Conservation (phyloP, 2,888 invertebrate genomes). For the Hofmannophila pseudospretella region DNA sequence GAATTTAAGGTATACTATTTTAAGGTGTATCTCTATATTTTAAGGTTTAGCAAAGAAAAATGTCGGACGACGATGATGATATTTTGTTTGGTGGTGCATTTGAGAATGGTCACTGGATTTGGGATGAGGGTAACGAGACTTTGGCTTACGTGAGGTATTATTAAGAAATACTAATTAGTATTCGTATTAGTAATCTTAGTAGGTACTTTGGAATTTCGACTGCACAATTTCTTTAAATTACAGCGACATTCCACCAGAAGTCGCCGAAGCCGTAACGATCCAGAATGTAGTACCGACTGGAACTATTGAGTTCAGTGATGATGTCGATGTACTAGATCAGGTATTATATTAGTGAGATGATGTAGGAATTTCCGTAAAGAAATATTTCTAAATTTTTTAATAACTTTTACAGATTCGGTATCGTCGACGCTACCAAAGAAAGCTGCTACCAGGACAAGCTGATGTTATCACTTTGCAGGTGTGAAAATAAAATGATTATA, state of each 20-base stretch:
- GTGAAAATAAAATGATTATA: too few relatives aligned
- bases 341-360: slow-evolving; percentile 24
- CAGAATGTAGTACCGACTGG: slow-evolving; percentile 54
- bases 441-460: slow-evolving; percentile 66
- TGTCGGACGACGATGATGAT: slow-evolving; percentile 65
- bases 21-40: too few relatives aligned
- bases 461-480: slow-evolving; percentile 77
- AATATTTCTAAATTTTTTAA: too few relatives aligned
- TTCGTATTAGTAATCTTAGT: neutral
- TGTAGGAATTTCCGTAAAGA: too few relatives aligned
- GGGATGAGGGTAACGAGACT: slow-evolving; percentile 50
- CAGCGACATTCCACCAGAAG: slow-evolving; percentile 49
- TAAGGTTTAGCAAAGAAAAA: slow-evolving; percentile 12
- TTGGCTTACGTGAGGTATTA: slow-evolving; percentile 58
- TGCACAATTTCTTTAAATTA: too few relatives aligned
- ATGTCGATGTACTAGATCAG: slow-evolving; percentile 73
- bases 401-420: slow-evolving; percentile 1
- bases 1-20: too few relatives aligned
- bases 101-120: slow-evolving; percentile 71
- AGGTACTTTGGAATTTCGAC: too few relatives aligned
- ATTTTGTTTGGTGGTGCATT: slow-evolving; percentile 48
- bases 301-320: slow-evolving; percentile 69
- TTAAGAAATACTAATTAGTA: too few relatives aligned
- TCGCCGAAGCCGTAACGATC: slow-evolving; percentile 44
- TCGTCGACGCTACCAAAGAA: slow-evolving; percentile 76